phyloP scores from a whole-genome alignment of 2,797 vertebrate species.

The Rhabdomys pumilio region DNA sequence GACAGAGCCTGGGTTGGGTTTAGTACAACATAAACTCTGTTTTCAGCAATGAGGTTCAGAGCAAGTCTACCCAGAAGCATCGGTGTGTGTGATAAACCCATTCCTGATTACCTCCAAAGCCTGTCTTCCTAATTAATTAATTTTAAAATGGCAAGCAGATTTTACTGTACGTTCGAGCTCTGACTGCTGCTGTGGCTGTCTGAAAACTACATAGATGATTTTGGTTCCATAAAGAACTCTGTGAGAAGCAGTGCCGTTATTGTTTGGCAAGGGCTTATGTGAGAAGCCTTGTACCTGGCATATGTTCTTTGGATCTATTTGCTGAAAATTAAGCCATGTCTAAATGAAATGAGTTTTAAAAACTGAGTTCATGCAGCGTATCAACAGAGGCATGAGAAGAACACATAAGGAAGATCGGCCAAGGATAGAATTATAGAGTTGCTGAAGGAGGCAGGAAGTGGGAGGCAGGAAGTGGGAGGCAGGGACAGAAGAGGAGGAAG shows the following conservation, averaged over 20 bases:
- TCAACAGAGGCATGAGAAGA: background rate
- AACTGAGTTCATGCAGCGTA: background rate
- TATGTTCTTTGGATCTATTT: conserved; percentile 9
- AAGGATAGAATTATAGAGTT: background rate
- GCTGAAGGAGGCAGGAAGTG: background rate
- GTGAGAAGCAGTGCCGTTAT: background rate
- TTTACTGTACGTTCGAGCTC: background rate
- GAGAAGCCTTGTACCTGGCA: background rate
- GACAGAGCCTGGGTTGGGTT: background rate
- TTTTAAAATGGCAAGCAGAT: background rate
- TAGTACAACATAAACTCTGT: background rate
- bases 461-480: background rate
- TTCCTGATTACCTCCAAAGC: background rate
- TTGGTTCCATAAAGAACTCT: background rate
- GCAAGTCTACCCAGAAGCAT: background rate
- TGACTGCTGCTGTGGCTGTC: background rate
- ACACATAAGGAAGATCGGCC: background rate
- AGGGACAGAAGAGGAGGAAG: background rate
- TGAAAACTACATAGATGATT: conserved; percentile 12
- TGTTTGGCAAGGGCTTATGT: background rate
- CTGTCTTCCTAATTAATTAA: background rate
- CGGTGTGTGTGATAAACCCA: background rate
- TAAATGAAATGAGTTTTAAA: conserved; percentile 16
- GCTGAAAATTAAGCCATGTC: conserved; percentile 43
- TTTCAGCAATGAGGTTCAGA: conserved; percentile 15